Base-by-base conservation (phyloP, 2,888 invertebrate genomes). In the Petrolisthes cinctipes region DNA sequence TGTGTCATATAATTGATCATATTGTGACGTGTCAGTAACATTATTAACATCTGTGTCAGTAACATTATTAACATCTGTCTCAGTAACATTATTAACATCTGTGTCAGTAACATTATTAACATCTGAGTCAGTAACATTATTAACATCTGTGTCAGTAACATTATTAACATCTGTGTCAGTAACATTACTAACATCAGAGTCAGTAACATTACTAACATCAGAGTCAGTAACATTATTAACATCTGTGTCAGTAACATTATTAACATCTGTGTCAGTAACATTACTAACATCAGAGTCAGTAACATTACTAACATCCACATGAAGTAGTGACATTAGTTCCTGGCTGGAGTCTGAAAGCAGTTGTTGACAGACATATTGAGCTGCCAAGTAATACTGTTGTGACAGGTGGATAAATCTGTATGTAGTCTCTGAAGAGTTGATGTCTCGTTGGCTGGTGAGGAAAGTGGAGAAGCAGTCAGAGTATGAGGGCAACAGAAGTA, bases 391-490 rank as follows among this genome's bases (percentile, higher is more conserved):
- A 71, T 54, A 51, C 78, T 86, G 86, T 23, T 86, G 86, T 14
- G 86, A 83, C 57, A 57, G 20, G 14, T 86, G 86, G n/a, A 86
- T 20, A 51, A 86, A 86, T 66, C 56, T n/a, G 79, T 86, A 78
- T 1, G 23, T 14, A 5, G 51, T 23, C 23, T 6, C 54, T 5
- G 61, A 20, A 7, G n/a, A 9, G 20, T 14, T 11, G 17, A n/a
- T 1, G 51, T 66, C 54, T 37, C 14, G n/a, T 11, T 4, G 23
- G 57, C 56, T 17, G 5, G 51, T 71, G 6, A 86, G 86, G 23
- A 86, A 86, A 14, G 78, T 68, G 23, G 86, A 86, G 56, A 86
- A 78, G 54, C 86, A 86, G n/a, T 82, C 79, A 37, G 82, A n/a
- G 54, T 71, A 83, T 17, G 53, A 68, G 23, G 76, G 76, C n/a